Evolutionary conservation across 2,797 vertebrate species (phyloP).

Genomic region (Triplophysa yarkandensis): DNA sequence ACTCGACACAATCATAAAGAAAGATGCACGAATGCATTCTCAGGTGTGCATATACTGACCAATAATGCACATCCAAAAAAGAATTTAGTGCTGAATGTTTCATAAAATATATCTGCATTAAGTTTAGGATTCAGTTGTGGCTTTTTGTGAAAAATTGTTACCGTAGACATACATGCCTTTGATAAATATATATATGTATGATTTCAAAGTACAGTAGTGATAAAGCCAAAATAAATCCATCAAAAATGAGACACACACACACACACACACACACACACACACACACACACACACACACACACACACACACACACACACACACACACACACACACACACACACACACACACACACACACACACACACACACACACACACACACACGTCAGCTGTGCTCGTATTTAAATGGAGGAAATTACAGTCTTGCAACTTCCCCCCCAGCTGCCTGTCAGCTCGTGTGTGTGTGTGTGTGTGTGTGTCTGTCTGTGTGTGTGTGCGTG

Average conservation of each 20-base stretch:
- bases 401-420: constrained; percentile 38
- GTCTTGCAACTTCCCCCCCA: constrained; percentile 55
- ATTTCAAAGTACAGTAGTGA: constrained; percentile 1
- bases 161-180: neutral
- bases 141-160: neutral
- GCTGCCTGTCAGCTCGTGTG: no score
- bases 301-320: constrained; percentile 6
- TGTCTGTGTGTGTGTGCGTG: constrained; percentile 31
- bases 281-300: neutral
- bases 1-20: neutral
- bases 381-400: constrained; percentile 51
- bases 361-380: neutral
- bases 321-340: neutral
- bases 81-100: neutral
- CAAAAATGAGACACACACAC: no score
- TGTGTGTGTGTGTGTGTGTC: no score
- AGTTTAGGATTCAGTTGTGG: neutral
- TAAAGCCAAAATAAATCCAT: neutral
- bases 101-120: neutral
- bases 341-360: neutral
- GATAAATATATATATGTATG: neutral
- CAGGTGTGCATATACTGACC: neutral
- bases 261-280: neutral
- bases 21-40: neutral
- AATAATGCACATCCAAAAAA: neutral